Percentiles rank a stretch among this genome's conserved stretches.
These are phyloP conservation scores for Oncorhynchus gorbuscha DNA, from an alignment of 2,113 vertebrate genomes.

Conservation along the genomic window DNA sequence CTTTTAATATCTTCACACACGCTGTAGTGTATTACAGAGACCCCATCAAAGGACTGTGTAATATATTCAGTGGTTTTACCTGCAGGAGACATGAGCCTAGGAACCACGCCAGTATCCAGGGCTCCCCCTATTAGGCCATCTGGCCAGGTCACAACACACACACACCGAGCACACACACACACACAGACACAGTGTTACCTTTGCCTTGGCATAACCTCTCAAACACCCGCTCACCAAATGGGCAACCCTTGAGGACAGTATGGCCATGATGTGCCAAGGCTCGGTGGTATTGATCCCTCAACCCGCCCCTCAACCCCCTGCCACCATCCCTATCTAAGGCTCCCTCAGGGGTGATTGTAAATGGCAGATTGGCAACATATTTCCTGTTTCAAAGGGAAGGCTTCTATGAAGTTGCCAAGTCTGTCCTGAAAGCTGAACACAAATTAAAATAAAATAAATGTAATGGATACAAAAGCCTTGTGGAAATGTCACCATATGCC, in stretches of 20 bases:
- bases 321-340: constrained; percentile 1
- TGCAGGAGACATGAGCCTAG: constrained; percentile 5
- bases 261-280: constrained; percentile 11
- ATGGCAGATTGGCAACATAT: constrained; percentile 45
- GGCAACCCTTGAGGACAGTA: background rate
- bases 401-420: constrained; percentile 31
- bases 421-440: constrained; percentile 26
- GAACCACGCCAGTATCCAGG: constrained; percentile 11
- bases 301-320: constrained; percentile 5
- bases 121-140: constrained; percentile 13
- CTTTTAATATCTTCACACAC: background rate
- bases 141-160: constrained; percentile 14
- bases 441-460: constrained; percentile 31
- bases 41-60: background rate
- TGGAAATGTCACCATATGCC: constrained; percentile 30
- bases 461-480: constrained; percentile 17
- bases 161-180: background rate
- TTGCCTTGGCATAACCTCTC: background rate
- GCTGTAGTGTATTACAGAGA: background rate
- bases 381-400: constrained; percentile 35
- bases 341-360: constrained; percentile 36
- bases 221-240: background rate
- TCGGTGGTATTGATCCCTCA: constrained; percentile 23
- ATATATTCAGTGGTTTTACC: background rate
- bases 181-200: background rate